A percentile compares a stretch with the other conserved stretches of the same genome.
Evolutionary conservation across 2,888 invertebrate genomes (phyloP).

Genomic region (Orgyia antiqua): DNA sequence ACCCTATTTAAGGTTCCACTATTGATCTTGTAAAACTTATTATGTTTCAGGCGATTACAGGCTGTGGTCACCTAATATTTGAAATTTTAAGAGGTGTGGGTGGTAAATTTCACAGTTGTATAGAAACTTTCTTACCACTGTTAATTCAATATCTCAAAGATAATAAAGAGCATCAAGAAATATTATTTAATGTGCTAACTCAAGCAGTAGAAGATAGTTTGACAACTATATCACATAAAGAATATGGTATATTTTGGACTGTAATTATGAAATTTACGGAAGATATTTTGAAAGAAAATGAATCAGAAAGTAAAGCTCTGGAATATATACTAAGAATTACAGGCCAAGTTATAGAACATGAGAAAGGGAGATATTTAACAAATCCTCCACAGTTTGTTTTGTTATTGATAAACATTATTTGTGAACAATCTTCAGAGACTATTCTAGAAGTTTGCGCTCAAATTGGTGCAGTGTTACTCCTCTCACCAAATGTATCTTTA

Average conservation of each 20-base stretch:
- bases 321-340: constrained; percentile 77
- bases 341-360: constrained; percentile 80
- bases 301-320: constrained; percentile 46
- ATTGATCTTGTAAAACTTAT: no score
- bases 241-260: constrained; percentile 83
- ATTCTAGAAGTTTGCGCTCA: constrained; percentile 70
- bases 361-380: constrained; percentile 80
- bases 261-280: constrained; percentile 52
- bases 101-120: constrained; percentile 91
- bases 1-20: no score
- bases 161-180: constrained; percentile 63
- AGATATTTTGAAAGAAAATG: constrained; percentile 52
- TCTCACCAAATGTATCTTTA: constrained; percentile 80
- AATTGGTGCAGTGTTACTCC: constrained; percentile 78
- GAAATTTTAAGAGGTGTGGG: constrained; percentile 91
- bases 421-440: constrained; percentile 61
- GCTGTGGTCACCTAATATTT: constrained; percentile 92
- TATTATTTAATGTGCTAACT: constrained; percentile 81
- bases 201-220: constrained; percentile 82
- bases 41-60: constrained; percentile 81
- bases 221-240: constrained; percentile 79
- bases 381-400: constrained; percentile 79
- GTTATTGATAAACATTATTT: constrained; percentile 73
- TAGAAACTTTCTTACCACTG: constrained; percentile 83
- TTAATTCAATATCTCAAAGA: constrained; percentile 81